Percentiles rank a stretch among this genome's conserved stretches.
These are phyloP conservation scores for Xiphophorus couchianus DNA, from an alignment of 2,113 vertebrate genomes.

Conservation along the genomic window DNA sequence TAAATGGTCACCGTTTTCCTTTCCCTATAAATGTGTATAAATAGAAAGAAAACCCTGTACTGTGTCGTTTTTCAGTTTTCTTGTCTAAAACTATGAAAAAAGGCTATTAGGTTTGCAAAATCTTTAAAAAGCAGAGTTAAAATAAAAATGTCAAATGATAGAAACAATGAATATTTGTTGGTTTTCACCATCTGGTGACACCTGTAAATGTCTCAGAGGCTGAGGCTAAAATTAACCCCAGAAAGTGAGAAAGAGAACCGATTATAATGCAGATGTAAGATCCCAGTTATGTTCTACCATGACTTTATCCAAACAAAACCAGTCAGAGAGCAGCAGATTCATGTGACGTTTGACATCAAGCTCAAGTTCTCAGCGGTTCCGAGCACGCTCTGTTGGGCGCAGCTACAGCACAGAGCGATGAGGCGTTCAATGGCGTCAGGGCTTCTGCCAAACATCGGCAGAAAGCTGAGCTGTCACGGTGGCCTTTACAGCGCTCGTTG, in stretches of 20 bases:
- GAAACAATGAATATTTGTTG: no score
- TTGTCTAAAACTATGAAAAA: no score
- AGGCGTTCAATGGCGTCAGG: constrained; percentile 43
- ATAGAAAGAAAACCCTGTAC: no score
- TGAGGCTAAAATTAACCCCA: neutral
- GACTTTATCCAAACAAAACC: neutral
- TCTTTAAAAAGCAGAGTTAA: neutral
- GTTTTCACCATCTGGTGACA: neutral
- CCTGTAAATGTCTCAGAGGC: neutral
- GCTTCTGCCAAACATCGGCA: constrained; percentile 47
- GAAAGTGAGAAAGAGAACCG: constrained; percentile 5
- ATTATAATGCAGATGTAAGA: neutral
- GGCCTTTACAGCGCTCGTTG: constrained; percentile 16
- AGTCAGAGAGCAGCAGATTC: neutral
- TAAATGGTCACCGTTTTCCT: no score
- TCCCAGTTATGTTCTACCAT: neutral
- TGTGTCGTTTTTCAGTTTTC: no score
- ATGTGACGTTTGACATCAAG: neutral
- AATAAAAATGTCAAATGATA: no score
- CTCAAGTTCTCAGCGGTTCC: constrained; percentile 5
- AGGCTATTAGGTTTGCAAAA: no score
- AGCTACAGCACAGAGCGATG: constrained; percentile 35
- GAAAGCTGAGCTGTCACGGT: constrained; percentile 55
- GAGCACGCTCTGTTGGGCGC: constrained; percentile 2
- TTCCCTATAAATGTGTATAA: no score